phyloP scores from a whole-genome alignment of 2,888 invertebrate species.

The Cryptosula pallasiana region DNA sequence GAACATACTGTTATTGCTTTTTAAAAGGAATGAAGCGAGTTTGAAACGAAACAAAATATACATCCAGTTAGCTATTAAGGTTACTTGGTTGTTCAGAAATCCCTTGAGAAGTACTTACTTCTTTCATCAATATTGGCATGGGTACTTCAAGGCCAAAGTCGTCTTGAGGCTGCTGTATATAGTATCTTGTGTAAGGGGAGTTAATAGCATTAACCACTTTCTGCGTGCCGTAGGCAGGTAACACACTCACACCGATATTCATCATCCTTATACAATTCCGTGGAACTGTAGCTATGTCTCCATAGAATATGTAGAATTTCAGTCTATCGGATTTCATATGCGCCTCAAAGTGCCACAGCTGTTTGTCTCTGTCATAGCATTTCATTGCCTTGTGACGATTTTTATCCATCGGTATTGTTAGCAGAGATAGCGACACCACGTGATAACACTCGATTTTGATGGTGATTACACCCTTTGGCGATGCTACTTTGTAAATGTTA shows the following conservation, averaged over 20 bases:
- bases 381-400: constrained; percentile 48
- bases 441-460: constrained; percentile 69
- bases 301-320: constrained; percentile 63
- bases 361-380: constrained; percentile 75
- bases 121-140: constrained; percentile 69
- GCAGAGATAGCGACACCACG: constrained; percentile 66
- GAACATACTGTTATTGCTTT: no score
- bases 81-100: no score
- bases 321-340: constrained; percentile 73
- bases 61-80: no score
- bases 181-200: constrained; percentile 72
- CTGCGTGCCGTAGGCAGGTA: constrained; percentile 60
- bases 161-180: constrained; percentile 71
- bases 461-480: constrained; percentile 55
- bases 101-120: constrained; percentile 57
- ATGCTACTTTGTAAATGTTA: constrained; percentile 36
- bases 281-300: constrained; percentile 62
- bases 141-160: constrained; percentile 73
- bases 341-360: constrained; percentile 71
- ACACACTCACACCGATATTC: constrained; percentile 36
- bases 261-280: constrained; percentile 65
- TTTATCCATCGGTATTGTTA: constrained; percentile 48
- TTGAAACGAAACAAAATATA: no score
- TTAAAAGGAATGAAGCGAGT: no score
- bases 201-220: constrained; percentile 62